Percentiles rank a stretch among this genome's conserved stretches.
Conservation (phyloP, 2,113 vertebrate species). For the Martes martes region DNA sequence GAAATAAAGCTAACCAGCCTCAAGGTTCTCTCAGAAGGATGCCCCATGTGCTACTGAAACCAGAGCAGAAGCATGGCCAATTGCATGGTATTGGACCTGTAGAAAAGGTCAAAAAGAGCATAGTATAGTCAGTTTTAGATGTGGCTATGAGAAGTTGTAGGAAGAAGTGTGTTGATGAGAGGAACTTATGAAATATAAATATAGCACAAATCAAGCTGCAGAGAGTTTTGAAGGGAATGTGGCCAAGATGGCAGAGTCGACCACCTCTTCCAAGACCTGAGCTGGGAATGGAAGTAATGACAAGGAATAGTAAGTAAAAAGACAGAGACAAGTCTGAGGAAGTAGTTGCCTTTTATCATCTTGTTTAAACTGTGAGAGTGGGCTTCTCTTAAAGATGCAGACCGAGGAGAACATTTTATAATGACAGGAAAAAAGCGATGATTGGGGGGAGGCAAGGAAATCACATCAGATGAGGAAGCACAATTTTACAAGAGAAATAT, state of each 20-base stretch:
- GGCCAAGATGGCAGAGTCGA: background rate
- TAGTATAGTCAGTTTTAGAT: background rate
- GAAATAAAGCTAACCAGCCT: background rate
- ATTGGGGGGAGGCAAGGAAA: background rate
- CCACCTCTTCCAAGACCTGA: background rate
- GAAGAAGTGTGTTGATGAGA: background rate
- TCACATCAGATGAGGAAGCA: background rate
- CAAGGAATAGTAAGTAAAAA: background rate
- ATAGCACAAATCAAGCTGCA: background rate
- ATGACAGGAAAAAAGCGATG: background rate
- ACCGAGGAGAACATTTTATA: background rate
- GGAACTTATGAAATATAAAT: background rate
- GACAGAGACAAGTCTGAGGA: background rate
- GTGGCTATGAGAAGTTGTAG: background rate
- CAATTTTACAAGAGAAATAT: background rate
- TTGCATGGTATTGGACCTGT: rapidly evolving
- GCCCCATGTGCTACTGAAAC: background rate
- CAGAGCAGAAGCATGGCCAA: background rate
- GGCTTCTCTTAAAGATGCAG: background rate
- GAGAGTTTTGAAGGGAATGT: background rate
- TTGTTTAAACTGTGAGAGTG: background rate
- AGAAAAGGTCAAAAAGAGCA: background rate
- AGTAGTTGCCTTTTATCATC: background rate
- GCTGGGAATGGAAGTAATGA: background rate
- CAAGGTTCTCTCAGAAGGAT: background rate